Conservation (phyloP, 2,888 invertebrate species). For the Eupithecia dodoneata region DNA sequence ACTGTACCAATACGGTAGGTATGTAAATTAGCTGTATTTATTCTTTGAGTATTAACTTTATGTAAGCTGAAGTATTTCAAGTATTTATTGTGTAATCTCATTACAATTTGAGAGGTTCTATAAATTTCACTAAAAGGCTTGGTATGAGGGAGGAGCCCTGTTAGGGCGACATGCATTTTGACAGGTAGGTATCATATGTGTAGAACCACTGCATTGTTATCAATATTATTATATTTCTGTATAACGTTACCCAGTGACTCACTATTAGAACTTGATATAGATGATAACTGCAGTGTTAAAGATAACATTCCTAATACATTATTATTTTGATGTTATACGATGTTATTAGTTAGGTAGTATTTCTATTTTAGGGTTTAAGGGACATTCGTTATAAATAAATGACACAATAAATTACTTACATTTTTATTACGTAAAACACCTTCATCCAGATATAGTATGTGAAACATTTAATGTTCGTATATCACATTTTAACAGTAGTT, state of each 20-base stretch:
- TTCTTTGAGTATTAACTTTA: neutral
- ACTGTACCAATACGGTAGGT: neutral
- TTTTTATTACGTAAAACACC: constrained; percentile 55
- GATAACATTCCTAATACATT: neutral
- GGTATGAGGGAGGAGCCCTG: too few relatives aligned
- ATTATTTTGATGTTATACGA: neutral
- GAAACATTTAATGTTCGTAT: constrained; percentile 47
- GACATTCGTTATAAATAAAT: constrained; percentile 26
- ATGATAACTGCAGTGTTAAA: neutral
- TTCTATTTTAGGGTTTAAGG: neutral
- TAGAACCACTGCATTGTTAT: neutral
- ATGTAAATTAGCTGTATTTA: neutral
- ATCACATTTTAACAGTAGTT: constrained; percentile 59
- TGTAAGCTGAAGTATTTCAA: neutral
- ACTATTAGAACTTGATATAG: neutral
- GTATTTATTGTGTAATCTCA: neutral
- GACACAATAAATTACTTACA: constrained; percentile 12
- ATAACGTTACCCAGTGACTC: neutral
- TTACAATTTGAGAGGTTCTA: too few relatives aligned
- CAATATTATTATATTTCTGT: neutral
- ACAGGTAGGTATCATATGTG: too few relatives aligned
- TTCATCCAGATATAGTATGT: constrained; percentile 51
- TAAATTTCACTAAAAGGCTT: too few relatives aligned
- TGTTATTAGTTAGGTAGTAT: neutral
- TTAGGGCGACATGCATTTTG: too few relatives aligned